Conservation (phyloP, 1,140 invertebrate genomes). For the Neodiprion virginianus region DNA sequence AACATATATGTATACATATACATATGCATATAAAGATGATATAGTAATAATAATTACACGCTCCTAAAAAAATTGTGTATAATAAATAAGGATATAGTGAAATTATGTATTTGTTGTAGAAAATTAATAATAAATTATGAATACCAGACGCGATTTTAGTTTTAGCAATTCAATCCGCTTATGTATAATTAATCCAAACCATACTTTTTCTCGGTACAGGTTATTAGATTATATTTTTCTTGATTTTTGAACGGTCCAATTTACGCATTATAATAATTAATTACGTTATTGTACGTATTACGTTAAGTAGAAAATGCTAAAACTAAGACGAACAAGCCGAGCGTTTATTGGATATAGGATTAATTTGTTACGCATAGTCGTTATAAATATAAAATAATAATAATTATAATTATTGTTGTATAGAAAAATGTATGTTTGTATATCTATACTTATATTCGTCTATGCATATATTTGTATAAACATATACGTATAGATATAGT, state of each 20-base stretch:
- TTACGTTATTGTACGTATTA: background rate
- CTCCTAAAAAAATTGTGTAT: background rate
- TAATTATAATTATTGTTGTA: background rate
- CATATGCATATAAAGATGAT: too few relatives aligned
- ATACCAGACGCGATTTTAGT: background rate
- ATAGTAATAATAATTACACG: too few relatives aligned
- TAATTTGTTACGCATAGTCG: background rate
- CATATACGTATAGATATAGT: background rate
- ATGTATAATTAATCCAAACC: too few relatives aligned
- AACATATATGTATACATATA: too few relatives aligned
- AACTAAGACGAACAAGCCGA: background rate
- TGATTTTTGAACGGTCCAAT: too few relatives aligned
- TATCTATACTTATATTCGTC: too few relatives aligned
- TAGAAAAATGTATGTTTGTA: background rate
- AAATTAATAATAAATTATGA: background rate
- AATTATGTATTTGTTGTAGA: background rate
- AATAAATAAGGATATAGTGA: background rate
- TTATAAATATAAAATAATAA: background rate
- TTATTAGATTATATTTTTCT: too few relatives aligned
- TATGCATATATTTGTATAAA: background rate
- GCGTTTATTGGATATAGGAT: background rate
- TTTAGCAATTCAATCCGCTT: too few relatives aligned
- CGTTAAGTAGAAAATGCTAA: background rate
- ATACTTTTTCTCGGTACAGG: too few relatives aligned
- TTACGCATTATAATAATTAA: background rate